phyloP scores from a whole-genome alignment of 1,140 invertebrate species.

The Polypedilum vanderplanki region DNA sequence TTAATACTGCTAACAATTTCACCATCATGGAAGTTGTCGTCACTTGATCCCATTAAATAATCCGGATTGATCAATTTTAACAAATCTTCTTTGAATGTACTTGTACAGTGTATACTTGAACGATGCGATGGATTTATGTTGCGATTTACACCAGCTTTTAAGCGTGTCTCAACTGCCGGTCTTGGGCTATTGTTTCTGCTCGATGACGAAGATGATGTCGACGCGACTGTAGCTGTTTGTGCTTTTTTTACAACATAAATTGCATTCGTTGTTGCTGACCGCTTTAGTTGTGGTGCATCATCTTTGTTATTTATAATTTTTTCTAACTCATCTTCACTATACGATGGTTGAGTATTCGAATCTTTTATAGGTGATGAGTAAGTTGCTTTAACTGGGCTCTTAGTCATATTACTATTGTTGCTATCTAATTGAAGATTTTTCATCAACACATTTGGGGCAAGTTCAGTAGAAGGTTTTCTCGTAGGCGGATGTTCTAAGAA shows the following conservation, averaged over 20 bases:
- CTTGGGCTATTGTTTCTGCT: slow-evolving; percentile 57
- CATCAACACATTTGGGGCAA: background rate
- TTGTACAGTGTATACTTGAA: slow-evolving; percentile 58
- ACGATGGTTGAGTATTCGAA: slow-evolving; percentile 6
- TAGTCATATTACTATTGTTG: slow-evolving; percentile 36
- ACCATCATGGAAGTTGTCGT: slow-evolving; percentile 35
- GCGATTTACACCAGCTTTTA: slow-evolving; percentile 46
- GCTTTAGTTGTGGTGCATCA: slow-evolving; percentile 27
- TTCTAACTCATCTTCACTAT: background rate
- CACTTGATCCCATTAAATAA: slow-evolving; percentile 49
- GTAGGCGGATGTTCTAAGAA: slow-evolving; percentile 33
- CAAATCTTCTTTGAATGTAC: slow-evolving; percentile 78
- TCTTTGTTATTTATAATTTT: background rate
- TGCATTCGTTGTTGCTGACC: slow-evolving; percentile 32
- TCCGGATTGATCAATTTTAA: slow-evolving; percentile 85
- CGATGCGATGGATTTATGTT: slow-evolving; percentile 42
- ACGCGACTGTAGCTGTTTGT: slow-evolving; percentile 45
- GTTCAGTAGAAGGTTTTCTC: slow-evolving; percentile 28
- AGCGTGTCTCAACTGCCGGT: slow-evolving; percentile 47
- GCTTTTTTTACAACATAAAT: slow-evolving; percentile 35
- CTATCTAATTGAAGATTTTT: slow-evolving; percentile 32
- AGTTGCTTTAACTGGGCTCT: slow-evolving; percentile 48
- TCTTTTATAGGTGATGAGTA: slow-evolving; percentile 38
- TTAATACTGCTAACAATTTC: background rate
- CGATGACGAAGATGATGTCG: slow-evolving; percentile 45